Conservation (phyloP, 1,140 invertebrate species). For the Ooceraea biroi region DNA sequence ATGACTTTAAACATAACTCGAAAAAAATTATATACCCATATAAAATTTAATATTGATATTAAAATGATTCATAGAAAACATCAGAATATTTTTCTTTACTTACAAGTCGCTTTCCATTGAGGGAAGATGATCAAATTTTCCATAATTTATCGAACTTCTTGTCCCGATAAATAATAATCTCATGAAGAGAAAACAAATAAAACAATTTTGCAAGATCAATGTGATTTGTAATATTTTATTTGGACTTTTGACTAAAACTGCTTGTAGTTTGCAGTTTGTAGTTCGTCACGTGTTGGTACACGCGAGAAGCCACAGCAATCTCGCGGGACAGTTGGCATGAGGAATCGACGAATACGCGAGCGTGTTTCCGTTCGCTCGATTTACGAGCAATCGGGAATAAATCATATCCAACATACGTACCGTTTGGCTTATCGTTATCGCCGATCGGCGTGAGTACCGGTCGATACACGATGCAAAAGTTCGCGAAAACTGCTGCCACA, state of each 20-base stretch:
- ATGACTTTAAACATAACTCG: background rate
- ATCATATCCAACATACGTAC: slow-evolving; percentile 61
- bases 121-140: background rate
- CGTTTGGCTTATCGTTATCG: slow-evolving; percentile 66
- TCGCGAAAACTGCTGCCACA: slow-evolving; percentile 39
- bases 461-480: slow-evolving; percentile 13
- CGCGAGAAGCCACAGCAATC: slow-evolving; percentile 49
- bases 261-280: background rate
- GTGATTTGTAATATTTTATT: background rate
- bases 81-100: background rate
- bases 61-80: background rate
- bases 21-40: too few relatives aligned
- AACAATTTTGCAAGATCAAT: background rate
- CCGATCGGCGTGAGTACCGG: slow-evolving; percentile 59
- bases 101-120: background rate
- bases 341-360: slow-evolving; percentile 63
- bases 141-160: background rate
- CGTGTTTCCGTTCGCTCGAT: slow-evolving; percentile 50
- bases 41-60: background rate
- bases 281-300: background rate
- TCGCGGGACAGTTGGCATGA: slow-evolving; percentile 61
- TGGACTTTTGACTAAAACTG: background rate
- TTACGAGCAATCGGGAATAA: slow-evolving; percentile 71
- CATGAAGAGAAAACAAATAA: background rate
- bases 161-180: background rate